Evolutionary conservation across 2,797 vertebrate species (phyloP), one percentile per base, ranked within the genome.

Genomic region (Anniella stebbinsi): DNA sequence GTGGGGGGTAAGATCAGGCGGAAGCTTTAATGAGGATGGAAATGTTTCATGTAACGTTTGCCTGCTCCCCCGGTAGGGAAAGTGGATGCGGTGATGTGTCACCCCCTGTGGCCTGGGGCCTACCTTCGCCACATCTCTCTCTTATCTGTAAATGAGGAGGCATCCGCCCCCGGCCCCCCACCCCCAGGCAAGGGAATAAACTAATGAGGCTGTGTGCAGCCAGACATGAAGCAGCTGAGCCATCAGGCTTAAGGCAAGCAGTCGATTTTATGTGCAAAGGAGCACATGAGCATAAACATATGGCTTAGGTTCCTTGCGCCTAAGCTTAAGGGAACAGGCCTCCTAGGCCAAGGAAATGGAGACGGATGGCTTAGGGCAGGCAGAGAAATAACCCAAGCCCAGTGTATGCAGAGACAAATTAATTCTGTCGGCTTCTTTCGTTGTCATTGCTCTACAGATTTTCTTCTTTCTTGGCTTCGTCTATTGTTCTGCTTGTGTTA

Each of bases 181-280:
- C 33, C 63, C 6, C n/a, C 84, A 41, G 21, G 9, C 93, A 82
- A 89, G 93, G 25, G 1, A 87, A 90, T 87, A 66, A 7, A 69
- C 18, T 81, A 88, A 0, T 0, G 92, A 91, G 69, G 1, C 33
- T n/a, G 89, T 63, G 88, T 81, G 89, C 91, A 93, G 94, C 93
- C 92, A 95, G 92, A 85, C 1, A 0, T 36, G 12, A 81, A 0
- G 92, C 94, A 1, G 87, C 89, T 0, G 0, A 69, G 3, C 91
- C 30, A 0, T 4, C 7, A 23, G 76, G 33, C 41, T 54, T 36
- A 77, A 73, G 45, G 41, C 30, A 23, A 15, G 69, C 25, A 66
- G 23, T 11, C 41, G 2, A 9, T 15, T 41, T 21, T 10, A 9
- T 84, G 21, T 38, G 33, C 60, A 67, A 84, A 69, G 25, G 1